Conservation (phyloP, 1,140 invertebrate species). For the Anagrus nilaparvatae region DNA sequence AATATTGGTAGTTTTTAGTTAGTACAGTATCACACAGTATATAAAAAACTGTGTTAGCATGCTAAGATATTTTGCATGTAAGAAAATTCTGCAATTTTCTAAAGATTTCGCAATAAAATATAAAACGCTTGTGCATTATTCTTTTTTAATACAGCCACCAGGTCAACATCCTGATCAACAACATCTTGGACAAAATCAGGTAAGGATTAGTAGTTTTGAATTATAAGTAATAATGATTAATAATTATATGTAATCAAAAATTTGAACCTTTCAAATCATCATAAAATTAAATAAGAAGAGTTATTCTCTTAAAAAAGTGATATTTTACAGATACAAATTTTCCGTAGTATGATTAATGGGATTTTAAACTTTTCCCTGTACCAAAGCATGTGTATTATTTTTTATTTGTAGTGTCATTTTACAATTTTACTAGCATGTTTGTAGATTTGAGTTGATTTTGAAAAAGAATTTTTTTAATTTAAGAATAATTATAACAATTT, state of each 20-base stretch:
- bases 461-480: no score
- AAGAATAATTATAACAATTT: no score
- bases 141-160: conserved; percentile 27
- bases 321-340: not conserved
- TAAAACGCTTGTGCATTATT: conserved; percentile 31
- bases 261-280: not conserved
- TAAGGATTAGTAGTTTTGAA: conserved; percentile 13
- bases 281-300: not conserved
- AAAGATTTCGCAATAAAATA: not conserved
- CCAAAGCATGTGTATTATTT: conserved; percentile 7
- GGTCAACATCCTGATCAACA: conserved; percentile 16
- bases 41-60: not conserved
- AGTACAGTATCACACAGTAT: not conserved
- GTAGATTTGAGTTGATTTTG: no score
- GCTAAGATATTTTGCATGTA: not conserved
- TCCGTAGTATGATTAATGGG: not conserved
- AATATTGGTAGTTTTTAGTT: not conserved
- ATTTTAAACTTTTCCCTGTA: conserved; percentile 7
- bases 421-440: no score
- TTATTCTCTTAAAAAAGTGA: not conserved
- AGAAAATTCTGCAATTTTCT: conserved; percentile 6
- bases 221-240: not conserved
- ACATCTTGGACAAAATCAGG: conserved; percentile 17
- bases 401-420: no score
- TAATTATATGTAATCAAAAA: not conserved